These are phyloP conservation scores for Zosterops borbonicus DNA, from an alignment of 2,113 vertebrate species.

Conservation along the genomic window DNA sequence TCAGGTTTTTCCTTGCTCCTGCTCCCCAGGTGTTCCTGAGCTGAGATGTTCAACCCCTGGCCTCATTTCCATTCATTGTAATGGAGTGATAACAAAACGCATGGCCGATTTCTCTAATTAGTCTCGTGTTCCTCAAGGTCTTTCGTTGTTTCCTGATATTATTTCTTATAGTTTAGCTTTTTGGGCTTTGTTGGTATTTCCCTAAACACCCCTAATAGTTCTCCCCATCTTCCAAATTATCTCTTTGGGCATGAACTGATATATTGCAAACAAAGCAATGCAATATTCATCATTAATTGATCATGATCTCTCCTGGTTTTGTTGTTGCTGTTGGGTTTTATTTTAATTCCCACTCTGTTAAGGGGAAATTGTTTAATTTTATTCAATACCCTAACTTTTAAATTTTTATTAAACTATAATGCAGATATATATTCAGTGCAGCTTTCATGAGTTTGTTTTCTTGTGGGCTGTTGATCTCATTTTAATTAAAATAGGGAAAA, in stretches of 20 bases:
- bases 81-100: constrained; percentile 64
- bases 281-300: constrained; percentile 64
- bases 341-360: constrained; percentile 32
- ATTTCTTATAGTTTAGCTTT: not conserved
- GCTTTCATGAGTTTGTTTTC: constrained; percentile 13
- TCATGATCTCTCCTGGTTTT: constrained; percentile 41
- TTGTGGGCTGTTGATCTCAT: constrained; percentile 13
- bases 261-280: constrained; percentile 46
- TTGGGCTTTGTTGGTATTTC: constrained; percentile 29
- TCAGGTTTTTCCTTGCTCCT: constrained; percentile 16
- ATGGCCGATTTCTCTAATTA: constrained; percentile 68
- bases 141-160: constrained; percentile 20
- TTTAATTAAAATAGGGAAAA: constrained; percentile 53
- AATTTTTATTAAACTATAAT: constrained; percentile 28
- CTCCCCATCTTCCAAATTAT: constrained; percentile 24
- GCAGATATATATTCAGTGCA: constrained; percentile 26
- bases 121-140: constrained; percentile 42
- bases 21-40: constrained; percentile 28
- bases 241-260: constrained; percentile 65
- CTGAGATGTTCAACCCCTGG: constrained; percentile 24
- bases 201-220: not conserved
- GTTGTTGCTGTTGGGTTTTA: constrained; percentile 25
- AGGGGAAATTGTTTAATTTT: constrained; percentile 34
- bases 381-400: constrained; percentile 40
- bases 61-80: constrained; percentile 58